phyloP scores from a whole-genome alignment of 1,140 invertebrate genomes.

The Laodelphax striatellus region DNA sequence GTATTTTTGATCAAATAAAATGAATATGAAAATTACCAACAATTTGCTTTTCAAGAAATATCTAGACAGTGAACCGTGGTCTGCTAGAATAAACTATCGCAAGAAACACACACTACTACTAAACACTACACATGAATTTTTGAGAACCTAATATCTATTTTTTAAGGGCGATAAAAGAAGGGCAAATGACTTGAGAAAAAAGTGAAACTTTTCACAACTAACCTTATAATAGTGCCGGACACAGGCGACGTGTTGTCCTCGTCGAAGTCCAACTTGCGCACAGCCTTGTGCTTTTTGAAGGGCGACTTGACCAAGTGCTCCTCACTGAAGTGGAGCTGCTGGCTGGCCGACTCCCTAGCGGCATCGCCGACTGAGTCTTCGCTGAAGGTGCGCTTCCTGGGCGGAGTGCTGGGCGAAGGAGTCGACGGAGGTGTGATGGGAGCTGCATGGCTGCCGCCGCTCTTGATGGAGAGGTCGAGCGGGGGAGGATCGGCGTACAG shows the following conservation, averaged over 20 bases:
- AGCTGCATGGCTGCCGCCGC: slow-evolving; percentile 21
- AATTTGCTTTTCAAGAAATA: too few relatives aligned
- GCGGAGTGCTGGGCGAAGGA: slow-evolving; percentile 29
- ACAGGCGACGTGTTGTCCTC: slow-evolving; percentile 96
- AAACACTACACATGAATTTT: too few relatives aligned
- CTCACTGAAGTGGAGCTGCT: slow-evolving; percentile 13
- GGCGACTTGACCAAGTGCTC: slow-evolving; percentile 12
- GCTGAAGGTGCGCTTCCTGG: slow-evolving; percentile 10
- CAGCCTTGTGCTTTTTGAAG: slow-evolving; percentile 46
- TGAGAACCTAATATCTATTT: too few relatives aligned
- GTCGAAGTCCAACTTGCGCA: slow-evolving; percentile 74
- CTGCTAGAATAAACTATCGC: too few relatives aligned
- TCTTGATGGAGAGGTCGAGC: slow-evolving; percentile 36
- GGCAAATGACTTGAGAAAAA: too few relatives aligned
- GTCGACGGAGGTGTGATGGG: slow-evolving; percentile 39
- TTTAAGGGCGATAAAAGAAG: too few relatives aligned
- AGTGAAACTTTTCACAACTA: slow-evolving; percentile 33
- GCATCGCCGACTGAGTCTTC: not conserved
- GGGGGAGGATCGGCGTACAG: slow-evolving; percentile 22
- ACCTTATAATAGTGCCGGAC: slow-evolving; percentile 88
- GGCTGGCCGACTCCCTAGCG: not conserved
- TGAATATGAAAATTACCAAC: too few relatives aligned
- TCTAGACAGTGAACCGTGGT: too few relatives aligned
- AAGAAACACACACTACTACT: too few relatives aligned
- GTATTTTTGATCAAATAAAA: too few relatives aligned